Conservation (phyloP, 2,888 invertebrate genomes). For the Chalcis sispes region DNA sequence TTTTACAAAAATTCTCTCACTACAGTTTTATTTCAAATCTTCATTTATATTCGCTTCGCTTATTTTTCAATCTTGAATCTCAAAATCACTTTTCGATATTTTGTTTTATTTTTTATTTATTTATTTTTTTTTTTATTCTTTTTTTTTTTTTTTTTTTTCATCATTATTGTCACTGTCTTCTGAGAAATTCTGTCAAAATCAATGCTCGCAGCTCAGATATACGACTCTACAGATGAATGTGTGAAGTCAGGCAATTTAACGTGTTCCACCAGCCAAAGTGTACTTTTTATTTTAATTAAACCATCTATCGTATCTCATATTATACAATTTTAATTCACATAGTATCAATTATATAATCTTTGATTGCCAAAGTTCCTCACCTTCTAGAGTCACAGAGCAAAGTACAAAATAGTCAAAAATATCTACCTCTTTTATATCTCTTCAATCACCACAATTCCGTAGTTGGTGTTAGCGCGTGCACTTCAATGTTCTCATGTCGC, state of each 20-base stretch:
- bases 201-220: constrained; percentile 12
- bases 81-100: constrained; percentile 39
- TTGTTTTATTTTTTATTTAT: no score
- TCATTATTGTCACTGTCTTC: constrained; percentile 70
- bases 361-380: constrained; percentile 28
- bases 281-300: background rate
- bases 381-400: constrained; percentile 29
- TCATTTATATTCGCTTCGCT: constrained; percentile 37
- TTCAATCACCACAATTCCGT: constrained; percentile 84
- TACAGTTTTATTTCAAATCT: constrained; percentile 53
- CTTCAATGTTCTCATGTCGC: constrained; percentile 79
- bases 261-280: background rate
- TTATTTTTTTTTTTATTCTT: no score
- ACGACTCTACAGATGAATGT: constrained; percentile 13
- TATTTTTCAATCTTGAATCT: constrained; percentile 40
- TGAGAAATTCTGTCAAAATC: constrained; percentile 43
- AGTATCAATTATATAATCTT: background rate
- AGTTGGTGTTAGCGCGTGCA: constrained; percentile 79
- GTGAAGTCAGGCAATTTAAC: constrained; percentile 1
- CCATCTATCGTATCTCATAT: background rate
- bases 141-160: constrained; percentile 47
- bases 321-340: constrained; percentile 10
- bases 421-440: constrained; percentile 3
- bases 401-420: constrained; percentile 50
- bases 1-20: constrained; percentile 50